phyloP scores from a whole-genome alignment of 2,888 invertebrate species.

The Drosophila basisetae region DNA sequence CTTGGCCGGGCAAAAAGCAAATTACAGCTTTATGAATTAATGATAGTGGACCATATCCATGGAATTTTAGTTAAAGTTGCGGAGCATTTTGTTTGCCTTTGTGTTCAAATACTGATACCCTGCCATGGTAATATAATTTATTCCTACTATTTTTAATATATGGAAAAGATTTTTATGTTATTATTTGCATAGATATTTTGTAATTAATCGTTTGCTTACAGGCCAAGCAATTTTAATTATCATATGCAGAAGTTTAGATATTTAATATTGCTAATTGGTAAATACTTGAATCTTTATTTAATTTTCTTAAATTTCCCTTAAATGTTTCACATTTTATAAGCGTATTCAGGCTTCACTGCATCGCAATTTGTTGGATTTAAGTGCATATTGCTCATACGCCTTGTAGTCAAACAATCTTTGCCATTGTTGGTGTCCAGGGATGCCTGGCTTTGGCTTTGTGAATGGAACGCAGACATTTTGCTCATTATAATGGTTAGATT shows the following conservation, averaged over 20 bases:
- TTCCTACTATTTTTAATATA: neutral
- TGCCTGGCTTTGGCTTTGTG: conserved; percentile 22
- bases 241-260: neutral
- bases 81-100: conserved; percentile 29
- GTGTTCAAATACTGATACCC: conserved; percentile 5
- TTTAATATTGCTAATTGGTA: neutral
- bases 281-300: neutral
- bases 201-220: neutral
- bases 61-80: conserved; percentile 48
- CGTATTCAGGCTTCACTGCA: conserved; percentile 3
- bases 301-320: neutral
- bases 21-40: conserved; percentile 74
- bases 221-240: neutral
- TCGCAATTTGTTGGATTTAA: conserved; percentile 1
- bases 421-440: conserved; percentile 21
- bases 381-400: conserved; percentile 48
- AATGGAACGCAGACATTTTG: conserved; percentile 38
- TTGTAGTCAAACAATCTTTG: conserved; percentile 21
- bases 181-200: neutral
- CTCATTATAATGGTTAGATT: conserved; percentile 71
- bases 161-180: neutral
- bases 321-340: neutral
- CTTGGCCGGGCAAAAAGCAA: conserved; percentile 57
- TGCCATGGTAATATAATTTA: neutral
- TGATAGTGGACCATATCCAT: conserved; percentile 44